These are phyloP conservation scores for Pseudomyrmex sp. DNA, from an alignment of 1,140 invertebrate genomes.

Conservation along the genomic window DNA sequence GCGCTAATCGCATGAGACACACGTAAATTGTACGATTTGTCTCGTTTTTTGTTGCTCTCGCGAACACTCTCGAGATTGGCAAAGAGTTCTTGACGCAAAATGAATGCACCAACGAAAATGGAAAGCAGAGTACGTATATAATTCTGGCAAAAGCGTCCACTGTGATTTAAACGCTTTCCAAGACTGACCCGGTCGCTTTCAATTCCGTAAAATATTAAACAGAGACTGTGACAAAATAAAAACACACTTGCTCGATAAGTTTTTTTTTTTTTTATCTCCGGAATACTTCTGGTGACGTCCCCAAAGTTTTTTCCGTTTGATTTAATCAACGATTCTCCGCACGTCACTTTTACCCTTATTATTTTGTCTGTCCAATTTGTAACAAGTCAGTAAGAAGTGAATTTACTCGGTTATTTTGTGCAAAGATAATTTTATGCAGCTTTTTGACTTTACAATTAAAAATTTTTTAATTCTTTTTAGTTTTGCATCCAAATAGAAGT, in stretches of 20 bases:
- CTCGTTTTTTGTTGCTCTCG: background rate
- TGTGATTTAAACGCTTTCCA: background rate
- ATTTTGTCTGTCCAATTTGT: background rate
- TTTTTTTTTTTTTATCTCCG: constrained; percentile 11
- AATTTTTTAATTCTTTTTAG: too few relatives aligned
- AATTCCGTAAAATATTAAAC: constrained; percentile 6
- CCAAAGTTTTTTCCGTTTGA: constrained; percentile 26
- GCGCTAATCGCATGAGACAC: too few relatives aligned
- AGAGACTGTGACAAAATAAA: background rate
- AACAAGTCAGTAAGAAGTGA: background rate
- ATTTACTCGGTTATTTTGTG: background rate
- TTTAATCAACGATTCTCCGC: background rate
- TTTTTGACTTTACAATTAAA: too few relatives aligned
- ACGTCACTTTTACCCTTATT: constrained; percentile 21
- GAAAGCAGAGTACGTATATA: background rate
- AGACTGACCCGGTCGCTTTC: constrained; percentile 7
- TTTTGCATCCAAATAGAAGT: background rate
- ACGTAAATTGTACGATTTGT: too few relatives aligned
- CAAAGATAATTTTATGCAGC: too few relatives aligned
- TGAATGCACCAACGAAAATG: background rate
- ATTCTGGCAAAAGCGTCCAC: constrained; percentile 17
- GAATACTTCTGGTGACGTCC: background rate
- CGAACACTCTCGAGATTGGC: background rate
- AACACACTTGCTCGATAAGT: constrained; percentile 8
- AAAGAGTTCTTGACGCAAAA: background rate